Conservation (phyloP, 35 echinoderm and acorn worm genomes). For the Apostichopus californicus region DNA sequence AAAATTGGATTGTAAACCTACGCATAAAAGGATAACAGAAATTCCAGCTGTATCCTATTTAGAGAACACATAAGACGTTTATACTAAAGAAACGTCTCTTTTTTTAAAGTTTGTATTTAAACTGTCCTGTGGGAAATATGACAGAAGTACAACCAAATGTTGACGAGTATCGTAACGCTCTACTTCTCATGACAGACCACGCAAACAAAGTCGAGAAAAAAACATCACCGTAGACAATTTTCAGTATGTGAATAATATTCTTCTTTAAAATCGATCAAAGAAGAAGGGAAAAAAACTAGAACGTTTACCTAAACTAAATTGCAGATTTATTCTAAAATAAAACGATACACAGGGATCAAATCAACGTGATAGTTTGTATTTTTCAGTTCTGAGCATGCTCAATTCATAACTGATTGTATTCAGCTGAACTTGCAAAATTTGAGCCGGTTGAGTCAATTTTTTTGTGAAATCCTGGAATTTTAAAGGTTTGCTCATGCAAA, state of each 20-base stretch:
- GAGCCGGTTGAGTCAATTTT: no score
- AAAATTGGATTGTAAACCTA: not conserved
- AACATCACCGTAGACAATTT: not conserved
- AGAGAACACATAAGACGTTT: not conserved
- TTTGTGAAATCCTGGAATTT: no score
- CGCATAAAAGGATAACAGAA: not conserved
- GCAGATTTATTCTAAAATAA: no score
- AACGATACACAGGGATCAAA: no score
- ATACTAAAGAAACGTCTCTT: not conserved
- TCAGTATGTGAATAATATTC: not conserved
- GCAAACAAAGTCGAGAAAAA: not conserved
- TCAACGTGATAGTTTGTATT: no score
- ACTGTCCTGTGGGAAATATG: constrained; percentile 11
- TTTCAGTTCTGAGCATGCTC: no score
- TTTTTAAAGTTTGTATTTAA: not conserved
- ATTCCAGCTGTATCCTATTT: constrained; percentile 8
- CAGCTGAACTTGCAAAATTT: no score
- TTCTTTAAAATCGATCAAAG: no score
- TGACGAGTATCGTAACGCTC: not conserved
- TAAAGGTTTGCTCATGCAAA: no score
- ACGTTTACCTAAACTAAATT: no score
- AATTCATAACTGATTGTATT: no score
- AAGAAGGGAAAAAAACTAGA: no score
- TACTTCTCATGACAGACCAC: not conserved
- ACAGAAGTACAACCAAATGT: not conserved